phyloP scores from a whole-genome alignment of 2,888 invertebrate species.

The Hylaea fasciaria region DNA sequence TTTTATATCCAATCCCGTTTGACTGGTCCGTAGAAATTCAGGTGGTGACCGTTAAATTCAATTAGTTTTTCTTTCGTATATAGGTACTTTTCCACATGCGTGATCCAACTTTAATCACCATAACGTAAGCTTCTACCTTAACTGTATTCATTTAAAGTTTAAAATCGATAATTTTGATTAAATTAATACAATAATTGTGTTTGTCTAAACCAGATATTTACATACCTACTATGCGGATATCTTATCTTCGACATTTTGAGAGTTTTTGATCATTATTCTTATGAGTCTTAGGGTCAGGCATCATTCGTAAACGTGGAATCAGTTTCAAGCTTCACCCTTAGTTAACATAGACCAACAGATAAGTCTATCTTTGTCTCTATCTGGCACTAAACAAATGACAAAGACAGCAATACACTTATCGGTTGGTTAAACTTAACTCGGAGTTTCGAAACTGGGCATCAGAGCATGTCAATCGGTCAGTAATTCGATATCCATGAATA shows the following conservation, averaged over 20 bases:
- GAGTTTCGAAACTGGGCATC: no score
- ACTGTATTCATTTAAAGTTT: background rate
- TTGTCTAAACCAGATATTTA: background rate
- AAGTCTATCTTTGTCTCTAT: no score
- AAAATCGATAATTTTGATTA: background rate
- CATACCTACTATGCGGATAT: background rate
- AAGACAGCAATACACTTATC: no score
- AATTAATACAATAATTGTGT: background rate
- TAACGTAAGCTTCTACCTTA: background rate
- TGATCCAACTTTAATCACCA: background rate
- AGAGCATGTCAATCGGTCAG: no score
- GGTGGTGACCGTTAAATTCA: conserved; percentile 17
- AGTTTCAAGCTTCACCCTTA: no score
- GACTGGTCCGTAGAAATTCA: conserved; percentile 9
- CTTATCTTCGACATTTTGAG: background rate
- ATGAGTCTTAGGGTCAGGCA: no score
- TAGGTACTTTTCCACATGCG: conserved; percentile 13
- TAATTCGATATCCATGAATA: no score
- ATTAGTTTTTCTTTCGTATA: conserved; percentile 8
- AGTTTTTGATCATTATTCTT: background rate
- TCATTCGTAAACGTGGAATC: no score
- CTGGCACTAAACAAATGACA: no score
- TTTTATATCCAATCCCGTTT: conserved; percentile 10
- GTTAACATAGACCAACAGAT: no score
- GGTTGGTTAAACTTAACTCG: no score